A percentile compares a stretch with the other conserved stretches of the same genome.
Conservation (phyloP, 2,888 invertebrate species). For the Griposia aprilina region DNA sequence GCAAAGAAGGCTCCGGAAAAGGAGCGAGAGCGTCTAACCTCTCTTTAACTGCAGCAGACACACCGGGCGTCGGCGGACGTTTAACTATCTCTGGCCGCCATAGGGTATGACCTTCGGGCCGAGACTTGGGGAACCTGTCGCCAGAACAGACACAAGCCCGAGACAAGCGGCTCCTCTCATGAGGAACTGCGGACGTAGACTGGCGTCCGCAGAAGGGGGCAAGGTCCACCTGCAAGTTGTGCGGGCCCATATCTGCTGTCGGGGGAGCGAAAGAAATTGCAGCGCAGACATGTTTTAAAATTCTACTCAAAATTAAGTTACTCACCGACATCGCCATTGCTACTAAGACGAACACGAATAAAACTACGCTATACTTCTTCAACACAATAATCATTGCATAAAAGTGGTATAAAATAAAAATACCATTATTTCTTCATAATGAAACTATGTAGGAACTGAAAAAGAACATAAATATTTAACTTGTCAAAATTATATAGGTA, state of each 20-base stretch:
- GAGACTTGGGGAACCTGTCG: no score
- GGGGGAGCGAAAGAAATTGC: not conserved
- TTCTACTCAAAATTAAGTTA: slow-evolving; percentile 6
- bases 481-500: not conserved
- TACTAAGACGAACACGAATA: slow-evolving; percentile 36
- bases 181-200: not conserved
- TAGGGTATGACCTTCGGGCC: not conserved
- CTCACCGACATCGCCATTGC: slow-evolving; percentile 68
- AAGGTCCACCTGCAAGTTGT: not conserved
- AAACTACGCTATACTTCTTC: slow-evolving; percentile 29
- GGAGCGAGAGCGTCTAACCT: not conserved
- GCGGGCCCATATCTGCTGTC: not conserved
- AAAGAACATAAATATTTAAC: not conserved
- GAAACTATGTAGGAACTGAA: not conserved
- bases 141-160: not conserved
- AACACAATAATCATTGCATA: slow-evolving; percentile 51
- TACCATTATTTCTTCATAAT: slow-evolving; percentile 50
- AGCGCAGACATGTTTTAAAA: not conserved
- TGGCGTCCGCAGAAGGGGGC: not conserved
- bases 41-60: not conserved
- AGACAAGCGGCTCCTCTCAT: not conserved
- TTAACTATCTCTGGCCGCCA: not conserved
- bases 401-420: slow-evolving; percentile 20
- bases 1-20: not conserved
- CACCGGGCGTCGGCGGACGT: not conserved